A percentile compares a stretch with the other conserved stretches of the same genome.
Conservation (phyloP, 2,888 invertebrate genomes). For the Parnassius smintheus region DNA sequence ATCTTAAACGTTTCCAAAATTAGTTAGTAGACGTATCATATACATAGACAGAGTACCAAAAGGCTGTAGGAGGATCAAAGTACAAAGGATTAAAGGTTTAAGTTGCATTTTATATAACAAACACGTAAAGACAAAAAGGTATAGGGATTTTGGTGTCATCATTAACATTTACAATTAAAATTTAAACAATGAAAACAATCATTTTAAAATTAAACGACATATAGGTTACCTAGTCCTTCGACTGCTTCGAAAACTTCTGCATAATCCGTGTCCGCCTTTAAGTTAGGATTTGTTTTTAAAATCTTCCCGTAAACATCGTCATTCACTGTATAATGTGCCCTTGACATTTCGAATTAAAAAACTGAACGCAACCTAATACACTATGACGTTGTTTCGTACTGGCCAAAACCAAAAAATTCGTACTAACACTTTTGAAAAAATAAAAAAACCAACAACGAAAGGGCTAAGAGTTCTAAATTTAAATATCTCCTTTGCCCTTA, state of each 20-base stretch:
- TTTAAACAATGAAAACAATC: not conserved
- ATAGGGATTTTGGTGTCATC: too few relatives aligned
- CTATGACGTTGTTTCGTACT: constrained; percentile 49
- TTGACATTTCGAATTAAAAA: constrained; percentile 49
- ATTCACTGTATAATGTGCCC: constrained; percentile 69
- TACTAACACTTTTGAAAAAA: constrained; percentile 34
- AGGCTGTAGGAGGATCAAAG: too few relatives aligned
- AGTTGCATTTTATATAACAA: too few relatives aligned
- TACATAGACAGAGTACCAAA: too few relatives aligned
- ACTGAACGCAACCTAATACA: constrained; percentile 13
- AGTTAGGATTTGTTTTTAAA: constrained; percentile 54
- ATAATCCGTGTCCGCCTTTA: constrained; percentile 57
- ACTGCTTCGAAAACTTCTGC: constrained; percentile 69
- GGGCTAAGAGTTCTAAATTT: constrained; percentile 74
- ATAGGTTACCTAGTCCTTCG: constrained; percentile 62
- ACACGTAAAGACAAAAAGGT: too few relatives aligned
- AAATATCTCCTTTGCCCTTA: constrained; percentile 63
- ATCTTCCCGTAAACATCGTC: constrained; percentile 74
- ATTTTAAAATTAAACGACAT: constrained; percentile 25
- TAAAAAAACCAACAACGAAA: constrained; percentile 49
- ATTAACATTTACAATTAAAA: not conserved
- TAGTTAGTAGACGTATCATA: too few relatives aligned
- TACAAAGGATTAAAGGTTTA: too few relatives aligned
- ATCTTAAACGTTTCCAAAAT: too few relatives aligned
- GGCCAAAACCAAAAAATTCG: constrained; percentile 39